Base-by-base conservation (phyloP, 2,113 vertebrate genomes). In the Pionites leucogaster region DNA sequence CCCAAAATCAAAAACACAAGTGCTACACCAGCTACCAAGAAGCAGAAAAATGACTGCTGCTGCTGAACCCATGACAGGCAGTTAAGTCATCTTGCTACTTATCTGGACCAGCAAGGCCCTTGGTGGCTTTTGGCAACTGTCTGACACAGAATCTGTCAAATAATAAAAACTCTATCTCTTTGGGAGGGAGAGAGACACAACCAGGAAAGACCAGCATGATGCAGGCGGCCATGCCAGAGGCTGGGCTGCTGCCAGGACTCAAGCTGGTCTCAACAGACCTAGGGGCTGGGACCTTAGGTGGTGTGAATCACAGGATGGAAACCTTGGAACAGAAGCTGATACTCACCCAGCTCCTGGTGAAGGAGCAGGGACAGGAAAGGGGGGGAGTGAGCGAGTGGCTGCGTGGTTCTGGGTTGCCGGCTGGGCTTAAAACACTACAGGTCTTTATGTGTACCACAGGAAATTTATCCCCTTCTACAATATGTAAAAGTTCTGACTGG, bases 281-380 rank as follows among this genome's bases (percentile, higher is more conserved):
- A 27, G 42, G 16, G 15, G 2, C n/a, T 79, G 42, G 25, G 42
- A 2, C 10, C 6, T 80, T 25, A 31, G 18, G 4, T 27, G 29
- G 7, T 59, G 4, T 24, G 20, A 52, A 12, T 28, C 13, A 70
- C 2, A 3, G n/a, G 5, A 29, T 68, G 47, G n/a, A 89, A 82
- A 82, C 8, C 46, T 55, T 27, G 16, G 22, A 84, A 70, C 8
- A 78, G 60, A 75, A 87, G 59, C 25, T 4, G 0, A 33, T 78
- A 68, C 7, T 10, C n/a, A 52, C 9, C 10, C 19, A 37, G 5
- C 6, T 22, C 9, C 10, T 4, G 3, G 4, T 1, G 1, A 23
- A 59, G 14, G 23, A 79, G 17, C 2, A 2, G 35, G 5, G 10
- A 8, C 39, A 82, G 23, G 24, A 50, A 50, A 50, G 49, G 49